phyloP scores from a whole-genome alignment of 1,140 invertebrate genomes.

The Tetraneura akinire region DNA sequence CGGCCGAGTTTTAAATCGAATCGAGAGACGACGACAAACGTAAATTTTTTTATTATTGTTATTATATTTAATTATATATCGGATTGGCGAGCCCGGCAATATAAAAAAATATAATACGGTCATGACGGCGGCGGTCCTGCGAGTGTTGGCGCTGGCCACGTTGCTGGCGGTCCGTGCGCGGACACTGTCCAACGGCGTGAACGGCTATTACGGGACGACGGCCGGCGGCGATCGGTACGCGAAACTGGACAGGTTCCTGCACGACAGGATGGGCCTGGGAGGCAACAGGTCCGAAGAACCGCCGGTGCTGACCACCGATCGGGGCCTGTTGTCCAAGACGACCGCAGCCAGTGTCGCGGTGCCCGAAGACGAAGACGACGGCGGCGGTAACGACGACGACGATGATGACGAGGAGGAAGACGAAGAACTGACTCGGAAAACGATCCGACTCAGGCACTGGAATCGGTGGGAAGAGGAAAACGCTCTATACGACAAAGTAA shows the following conservation, averaged over 20 bases:
- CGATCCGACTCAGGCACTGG: constrained; percentile 20
- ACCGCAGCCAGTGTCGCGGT: not conserved
- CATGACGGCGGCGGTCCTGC: not conserved
- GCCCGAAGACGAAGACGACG: constrained; percentile 11
- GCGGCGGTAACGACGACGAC: not conserved
- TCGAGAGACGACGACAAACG: too few relatives aligned
- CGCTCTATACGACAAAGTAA: constrained; percentile 23
- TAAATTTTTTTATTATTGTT: too few relatives aligned
- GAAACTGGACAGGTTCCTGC: constrained; percentile 34
- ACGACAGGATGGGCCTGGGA: constrained; percentile 26
- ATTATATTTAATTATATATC: too few relatives aligned
- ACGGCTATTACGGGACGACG: not conserved
- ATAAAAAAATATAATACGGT: not conserved
- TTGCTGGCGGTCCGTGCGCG: constrained; percentile 25
- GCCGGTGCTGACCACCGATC: not conserved
- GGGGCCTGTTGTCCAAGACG: constrained; percentile 1
- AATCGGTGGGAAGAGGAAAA: not conserved
- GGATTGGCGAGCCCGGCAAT: not conserved
- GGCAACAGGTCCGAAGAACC: not conserved
- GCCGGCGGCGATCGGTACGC: not conserved
- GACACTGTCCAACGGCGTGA: constrained; percentile 8
- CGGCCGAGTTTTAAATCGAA: too few relatives aligned
- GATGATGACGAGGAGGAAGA: not conserved
- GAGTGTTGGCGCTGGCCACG: constrained; percentile 15
- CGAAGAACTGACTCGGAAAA: not conserved